A percentile compares a stretch with the other conserved stretches of the same genome.
Conservation (phyloP, 2,797 vertebrate genomes). For the Furcifer pardalis region DNA sequence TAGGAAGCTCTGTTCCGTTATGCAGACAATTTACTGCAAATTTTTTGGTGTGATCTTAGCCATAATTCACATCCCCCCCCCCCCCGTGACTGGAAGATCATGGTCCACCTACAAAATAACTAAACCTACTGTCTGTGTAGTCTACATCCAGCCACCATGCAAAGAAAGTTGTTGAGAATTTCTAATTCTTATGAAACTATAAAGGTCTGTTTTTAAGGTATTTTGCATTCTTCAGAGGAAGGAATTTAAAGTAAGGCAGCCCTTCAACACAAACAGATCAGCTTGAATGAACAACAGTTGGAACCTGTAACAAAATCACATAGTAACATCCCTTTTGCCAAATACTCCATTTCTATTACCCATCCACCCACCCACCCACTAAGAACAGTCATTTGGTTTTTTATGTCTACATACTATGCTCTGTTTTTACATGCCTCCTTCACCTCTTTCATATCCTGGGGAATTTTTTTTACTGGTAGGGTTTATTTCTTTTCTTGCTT, state of each 20-base stretch:
- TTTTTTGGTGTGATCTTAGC: not conserved
- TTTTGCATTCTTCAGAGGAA: conserved; percentile 17
- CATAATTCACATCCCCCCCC: conserved; percentile 36
- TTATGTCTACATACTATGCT: no score
- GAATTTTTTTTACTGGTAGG: not conserved
- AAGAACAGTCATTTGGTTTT: no score
- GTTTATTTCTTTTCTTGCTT: not conserved
- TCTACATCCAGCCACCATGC: conserved; percentile 28
- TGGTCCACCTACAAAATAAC: conserved; percentile 44
- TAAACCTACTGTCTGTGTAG: conserved; percentile 29
- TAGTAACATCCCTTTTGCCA: not conserved
- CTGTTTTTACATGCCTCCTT: no score
- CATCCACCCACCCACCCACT: no score
- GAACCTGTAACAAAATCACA: not conserved
- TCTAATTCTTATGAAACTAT: conserved; percentile 19
- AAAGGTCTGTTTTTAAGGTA: not conserved
- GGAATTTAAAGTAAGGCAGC: conserved; percentile 4
- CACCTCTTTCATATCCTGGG: no score
- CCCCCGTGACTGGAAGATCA: conserved; percentile 19
- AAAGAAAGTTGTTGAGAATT: conserved; percentile 36
- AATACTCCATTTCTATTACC: not conserved
- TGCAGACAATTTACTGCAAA: not conserved
- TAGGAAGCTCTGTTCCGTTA: not conserved
- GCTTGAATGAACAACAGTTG: not conserved
- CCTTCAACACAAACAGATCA: not conserved